A percentile compares a stretch with the other conserved stretches of the same genome.
These are phyloP conservation scores for Paedocypris sp. DNA, from an alignment of 2,113 vertebrate genomes.

Conservation along the genomic window DNA sequence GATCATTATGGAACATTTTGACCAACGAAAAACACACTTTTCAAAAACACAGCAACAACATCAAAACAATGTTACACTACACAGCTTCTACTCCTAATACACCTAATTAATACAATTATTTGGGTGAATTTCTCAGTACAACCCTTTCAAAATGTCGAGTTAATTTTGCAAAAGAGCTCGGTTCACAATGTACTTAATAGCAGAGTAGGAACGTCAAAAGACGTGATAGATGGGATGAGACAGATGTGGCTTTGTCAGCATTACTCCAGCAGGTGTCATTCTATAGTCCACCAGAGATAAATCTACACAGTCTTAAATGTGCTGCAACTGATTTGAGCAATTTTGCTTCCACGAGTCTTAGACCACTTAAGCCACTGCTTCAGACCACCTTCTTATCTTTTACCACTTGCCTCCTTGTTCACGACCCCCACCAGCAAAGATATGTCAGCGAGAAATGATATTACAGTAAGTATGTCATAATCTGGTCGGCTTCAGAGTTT, in stretches of 20 bases:
- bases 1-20: no score
- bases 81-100: no score
- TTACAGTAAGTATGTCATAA: neutral
- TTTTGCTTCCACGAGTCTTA: no score
- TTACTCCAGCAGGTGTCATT: slow-evolving; percentile 6
- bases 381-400: neutral
- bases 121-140: neutral
- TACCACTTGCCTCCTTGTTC: neutral
- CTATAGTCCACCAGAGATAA: neutral
- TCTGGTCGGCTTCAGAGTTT: neutral
- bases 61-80: no score
- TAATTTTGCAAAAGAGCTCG: neutral
- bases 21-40: no score
- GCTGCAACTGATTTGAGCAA: neutral
- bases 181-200: slow-evolving; percentile 5
- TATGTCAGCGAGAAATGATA: neutral
- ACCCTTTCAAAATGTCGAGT: neutral
- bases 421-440: neutral
- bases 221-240: slow-evolving; percentile 16
- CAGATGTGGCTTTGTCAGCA: slow-evolving; percentile 7
- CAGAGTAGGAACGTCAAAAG: neutral
- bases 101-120: no score
- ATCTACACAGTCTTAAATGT: neutral
- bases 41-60: no score
- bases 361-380: neutral